Evolutionary conservation across 2,113 vertebrate species (phyloP).

Genomic region (Nerophis lumbriciformis): DNA sequence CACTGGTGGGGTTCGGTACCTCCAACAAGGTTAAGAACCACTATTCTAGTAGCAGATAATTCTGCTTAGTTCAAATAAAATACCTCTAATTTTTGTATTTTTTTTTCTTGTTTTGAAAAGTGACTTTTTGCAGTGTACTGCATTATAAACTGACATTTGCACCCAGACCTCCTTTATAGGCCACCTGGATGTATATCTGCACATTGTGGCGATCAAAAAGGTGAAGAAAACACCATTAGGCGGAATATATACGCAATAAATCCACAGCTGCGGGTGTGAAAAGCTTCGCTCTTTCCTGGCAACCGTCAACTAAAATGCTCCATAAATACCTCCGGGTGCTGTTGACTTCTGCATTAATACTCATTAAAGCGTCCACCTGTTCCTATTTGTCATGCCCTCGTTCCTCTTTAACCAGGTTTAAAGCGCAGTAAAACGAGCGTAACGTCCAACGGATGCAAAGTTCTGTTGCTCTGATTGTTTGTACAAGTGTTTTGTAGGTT

Average conservation of each 20-base stretch:
- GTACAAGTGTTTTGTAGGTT: slow-evolving; percentile 6
- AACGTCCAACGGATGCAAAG: not conserved
- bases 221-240: not conserved
- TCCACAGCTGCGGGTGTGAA: slow-evolving; percentile 3
- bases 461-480: slow-evolving; percentile 9
- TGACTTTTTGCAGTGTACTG: too few relatives aligned
- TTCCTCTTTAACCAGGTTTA: not conserved
- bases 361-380: slow-evolving; percentile 2
- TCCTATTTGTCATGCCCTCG: slow-evolving; percentile 1
- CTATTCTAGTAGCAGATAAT: too few relatives aligned
- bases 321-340: slow-evolving; percentile 2
- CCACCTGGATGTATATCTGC: not conserved
- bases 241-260: not conserved
- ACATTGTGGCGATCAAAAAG: not conserved
- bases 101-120: too few relatives aligned
- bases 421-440: slow-evolving; percentile 1
- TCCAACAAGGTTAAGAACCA: too few relatives aligned
- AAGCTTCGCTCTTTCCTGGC: slow-evolving; percentile 1
- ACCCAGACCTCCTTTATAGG: not conserved
- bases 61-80: too few relatives aligned
- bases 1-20: too few relatives aligned
- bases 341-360: slow-evolving; percentile 6
- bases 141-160: not conserved
- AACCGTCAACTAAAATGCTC: not conserved
- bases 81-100: too few relatives aligned